Percentiles rank a stretch among this genome's conserved stretches.
phyloP scores from a whole-genome alignment of 2,888 invertebrate genomes.

The Tenthredo notha region DNA sequence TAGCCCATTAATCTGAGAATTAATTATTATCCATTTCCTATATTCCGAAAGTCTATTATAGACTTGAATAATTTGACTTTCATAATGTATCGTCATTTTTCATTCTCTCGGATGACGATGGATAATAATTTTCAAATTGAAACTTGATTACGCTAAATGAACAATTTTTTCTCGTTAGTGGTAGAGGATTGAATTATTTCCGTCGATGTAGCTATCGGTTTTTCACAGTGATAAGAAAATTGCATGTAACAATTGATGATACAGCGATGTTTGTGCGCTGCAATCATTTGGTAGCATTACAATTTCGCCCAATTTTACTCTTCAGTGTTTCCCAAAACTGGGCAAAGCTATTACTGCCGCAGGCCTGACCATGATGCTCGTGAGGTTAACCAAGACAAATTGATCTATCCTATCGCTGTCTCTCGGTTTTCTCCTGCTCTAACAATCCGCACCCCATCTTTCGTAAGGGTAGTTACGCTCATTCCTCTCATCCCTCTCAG shows the following conservation, averaged over 20 bases:
- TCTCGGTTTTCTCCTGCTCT: constrained; percentile 17
- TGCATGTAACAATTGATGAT: not conserved
- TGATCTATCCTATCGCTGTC: constrained; percentile 57
- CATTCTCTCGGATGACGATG: not conserved
- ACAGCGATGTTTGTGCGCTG: not conserved
- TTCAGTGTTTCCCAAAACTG: constrained; percentile 21
- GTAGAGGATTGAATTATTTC: not conserved
- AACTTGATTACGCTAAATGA: not conserved
- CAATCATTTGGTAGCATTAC: constrained; percentile 24
- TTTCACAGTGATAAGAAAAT: not conserved
- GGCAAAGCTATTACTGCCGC: constrained; percentile 50
- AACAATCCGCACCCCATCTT: constrained; percentile 40
- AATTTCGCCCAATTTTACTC: constrained; percentile 45
- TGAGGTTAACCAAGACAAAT: constrained; percentile 63
- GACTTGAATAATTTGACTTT: not conserved
- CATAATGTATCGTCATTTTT: not conserved
- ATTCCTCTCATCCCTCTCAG: constrained; percentile 47
- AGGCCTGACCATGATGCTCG: constrained; percentile 57
- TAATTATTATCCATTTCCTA: not conserved
- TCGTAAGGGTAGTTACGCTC: constrained; percentile 38
- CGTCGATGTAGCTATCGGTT: not conserved
- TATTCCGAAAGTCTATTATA: not conserved
- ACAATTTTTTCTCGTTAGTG: not conserved
- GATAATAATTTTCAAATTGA: not conserved
- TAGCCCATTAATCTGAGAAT: not conserved